phyloP scores from a whole-genome alignment of 2,888 invertebrate species.

The Eudasyphora cyanicolor region DNA sequence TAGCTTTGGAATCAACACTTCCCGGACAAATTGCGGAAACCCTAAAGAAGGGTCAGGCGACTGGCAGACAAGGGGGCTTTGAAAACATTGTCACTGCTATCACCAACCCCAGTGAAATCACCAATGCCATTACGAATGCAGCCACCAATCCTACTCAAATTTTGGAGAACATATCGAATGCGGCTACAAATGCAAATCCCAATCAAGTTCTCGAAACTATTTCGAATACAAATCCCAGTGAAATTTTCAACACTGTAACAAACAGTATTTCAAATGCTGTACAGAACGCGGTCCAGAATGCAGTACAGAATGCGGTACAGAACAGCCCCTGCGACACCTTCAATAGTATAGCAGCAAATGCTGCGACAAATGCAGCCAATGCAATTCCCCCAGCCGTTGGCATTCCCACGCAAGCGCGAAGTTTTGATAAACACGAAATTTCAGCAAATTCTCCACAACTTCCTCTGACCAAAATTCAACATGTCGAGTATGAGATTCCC shows the following conservation, averaged over 20 bases:
- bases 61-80: neutral
- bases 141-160: slow-evolving; percentile 7
- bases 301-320: neutral
- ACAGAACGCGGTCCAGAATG: no score
- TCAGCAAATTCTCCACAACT: neutral
- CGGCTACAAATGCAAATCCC: slow-evolving; percentile 4
- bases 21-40: neutral
- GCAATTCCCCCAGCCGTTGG: neutral
- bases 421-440: neutral
- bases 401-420: neutral
- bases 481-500: slow-evolving; percentile 47
- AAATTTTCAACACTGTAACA: slow-evolving; percentile 25
- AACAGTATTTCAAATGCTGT: slow-evolving; percentile 8
- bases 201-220: slow-evolving; percentile 31
- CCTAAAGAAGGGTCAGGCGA: neutral
- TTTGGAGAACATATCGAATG: neutral
- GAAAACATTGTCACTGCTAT: neutral
- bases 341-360: neutral
- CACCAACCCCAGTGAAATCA: neutral
- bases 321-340: neutral
- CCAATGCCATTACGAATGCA: slow-evolving; percentile 10
- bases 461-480: slow-evolving; percentile 4
- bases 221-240: neutral
- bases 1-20: slow-evolving; percentile 20
- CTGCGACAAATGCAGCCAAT: neutral